These are phyloP conservation scores for Deroplatys truncata DNA, from an alignment of 2,888 invertebrate genomes.

Conservation along the genomic window DNA sequence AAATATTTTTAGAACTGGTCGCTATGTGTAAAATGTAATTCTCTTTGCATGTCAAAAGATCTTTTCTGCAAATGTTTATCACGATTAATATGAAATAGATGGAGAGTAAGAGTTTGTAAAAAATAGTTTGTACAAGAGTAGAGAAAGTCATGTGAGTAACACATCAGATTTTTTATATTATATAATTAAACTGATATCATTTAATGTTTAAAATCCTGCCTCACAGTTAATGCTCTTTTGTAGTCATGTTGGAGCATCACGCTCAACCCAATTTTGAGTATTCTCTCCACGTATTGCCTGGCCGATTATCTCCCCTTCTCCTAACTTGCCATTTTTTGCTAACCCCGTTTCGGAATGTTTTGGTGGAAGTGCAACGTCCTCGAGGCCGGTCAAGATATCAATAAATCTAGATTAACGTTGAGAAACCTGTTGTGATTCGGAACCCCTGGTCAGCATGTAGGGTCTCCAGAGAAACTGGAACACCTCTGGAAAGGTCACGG, in stretches of 20 bases:
- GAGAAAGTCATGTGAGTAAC: too few relatives aligned
- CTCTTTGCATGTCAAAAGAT: too few relatives aligned
- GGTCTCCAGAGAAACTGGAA: background rate
- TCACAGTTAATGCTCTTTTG: too few relatives aligned
- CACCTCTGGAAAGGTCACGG: background rate
- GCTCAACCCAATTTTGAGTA: background rate
- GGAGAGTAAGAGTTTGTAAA: too few relatives aligned
- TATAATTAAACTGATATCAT: too few relatives aligned
- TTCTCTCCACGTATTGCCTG: background rate
- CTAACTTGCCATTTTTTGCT: background rate
- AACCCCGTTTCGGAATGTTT: background rate
- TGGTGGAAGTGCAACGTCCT: background rate
- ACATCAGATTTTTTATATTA: too few relatives aligned
- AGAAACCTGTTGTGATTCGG: background rate
- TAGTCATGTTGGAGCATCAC: background rate
- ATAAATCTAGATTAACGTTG: background rate
- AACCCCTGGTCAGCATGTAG: background rate
- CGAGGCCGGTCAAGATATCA: background rate
- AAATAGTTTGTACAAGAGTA: too few relatives aligned
- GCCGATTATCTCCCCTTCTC: background rate
- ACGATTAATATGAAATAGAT: too few relatives aligned
- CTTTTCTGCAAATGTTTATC: too few relatives aligned
- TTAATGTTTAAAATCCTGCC: too few relatives aligned
- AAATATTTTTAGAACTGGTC: too few relatives aligned
- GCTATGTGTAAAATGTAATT: too few relatives aligned